Percentiles rank a stretch among this genome's conserved stretches.
Evolutionary conservation across 2,797 vertebrate genomes (phyloP).

Genomic region (Poliocrania exsul): DNA sequence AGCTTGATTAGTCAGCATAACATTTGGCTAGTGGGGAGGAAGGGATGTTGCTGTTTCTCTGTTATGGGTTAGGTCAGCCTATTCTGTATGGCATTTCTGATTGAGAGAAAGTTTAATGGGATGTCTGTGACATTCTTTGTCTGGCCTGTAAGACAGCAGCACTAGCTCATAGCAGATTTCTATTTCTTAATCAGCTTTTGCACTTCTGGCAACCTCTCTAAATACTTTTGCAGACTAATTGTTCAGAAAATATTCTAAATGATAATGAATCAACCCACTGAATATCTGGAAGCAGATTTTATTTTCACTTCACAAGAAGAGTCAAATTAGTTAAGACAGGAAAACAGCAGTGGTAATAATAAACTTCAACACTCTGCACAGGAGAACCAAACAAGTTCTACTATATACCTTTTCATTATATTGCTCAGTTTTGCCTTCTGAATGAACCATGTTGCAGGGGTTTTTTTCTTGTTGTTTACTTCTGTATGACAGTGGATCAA

Average conservation of each 20-base stretch:
- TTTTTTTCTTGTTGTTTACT: constrained; percentile 50
- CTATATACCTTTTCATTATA: constrained; percentile 49
- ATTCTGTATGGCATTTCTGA: background rate
- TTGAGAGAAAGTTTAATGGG: background rate
- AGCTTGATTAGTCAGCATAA: background rate
- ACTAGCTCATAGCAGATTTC: background rate
- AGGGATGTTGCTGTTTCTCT: background rate
- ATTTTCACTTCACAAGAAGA: background rate
- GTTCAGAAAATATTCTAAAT: background rate
- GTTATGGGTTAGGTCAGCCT: background rate
- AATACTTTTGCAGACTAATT: background rate
- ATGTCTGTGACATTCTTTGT: background rate
- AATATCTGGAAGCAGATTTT: background rate
- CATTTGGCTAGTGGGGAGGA: background rate
- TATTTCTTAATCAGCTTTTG: background rate
- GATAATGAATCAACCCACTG: background rate
- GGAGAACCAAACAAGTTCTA: background rate
- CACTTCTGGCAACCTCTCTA: background rate
- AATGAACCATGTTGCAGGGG: background rate
- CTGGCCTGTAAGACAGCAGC: background rate
- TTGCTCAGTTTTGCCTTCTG: background rate
- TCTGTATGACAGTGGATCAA: constrained; percentile 29
- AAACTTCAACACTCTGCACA: background rate
- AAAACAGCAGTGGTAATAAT: background rate
- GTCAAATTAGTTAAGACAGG: background rate